Conservation (phyloP, 1,140 invertebrate genomes). For the Drosophila bocqueti region DNA sequence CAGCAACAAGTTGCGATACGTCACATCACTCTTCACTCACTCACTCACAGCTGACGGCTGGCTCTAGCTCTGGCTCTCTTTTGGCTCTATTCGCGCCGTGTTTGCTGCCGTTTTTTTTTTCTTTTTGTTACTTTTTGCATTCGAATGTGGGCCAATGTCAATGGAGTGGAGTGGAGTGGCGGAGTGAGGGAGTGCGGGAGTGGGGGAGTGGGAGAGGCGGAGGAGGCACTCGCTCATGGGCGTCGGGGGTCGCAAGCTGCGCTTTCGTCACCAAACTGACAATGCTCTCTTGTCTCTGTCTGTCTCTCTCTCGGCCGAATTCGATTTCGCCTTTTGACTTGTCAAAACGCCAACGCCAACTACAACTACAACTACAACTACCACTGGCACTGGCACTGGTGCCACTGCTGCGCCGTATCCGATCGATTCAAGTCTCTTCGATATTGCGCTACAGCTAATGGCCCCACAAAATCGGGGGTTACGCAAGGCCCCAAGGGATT, state of each 20-base stretch:
- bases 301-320: slow-evolving; percentile 23
- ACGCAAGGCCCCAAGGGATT: slow-evolving; percentile 43
- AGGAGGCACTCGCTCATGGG: slow-evolving; percentile 65
- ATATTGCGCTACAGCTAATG: slow-evolving; percentile 46
- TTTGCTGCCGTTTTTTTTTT: slow-evolving; percentile 28
- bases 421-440: slow-evolving; percentile 55
- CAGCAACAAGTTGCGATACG: slow-evolving; percentile 61
- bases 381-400: slow-evolving; percentile 1
- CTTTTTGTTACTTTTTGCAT: slow-evolving; percentile 65
- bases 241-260: slow-evolving; percentile 75
- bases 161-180: slow-evolving; percentile 66
- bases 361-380: slow-evolving; percentile 12
- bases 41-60: slow-evolving; percentile 35
- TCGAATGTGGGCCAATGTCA: slow-evolving; percentile 81
- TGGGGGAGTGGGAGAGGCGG: slow-evolving; percentile 50
- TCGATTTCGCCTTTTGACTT: slow-evolving; percentile 40
- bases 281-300: slow-evolving; percentile 1
- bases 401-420: slow-evolving; percentile 33
- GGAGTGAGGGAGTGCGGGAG: slow-evolving; percentile 65
- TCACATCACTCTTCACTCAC: slow-evolving; percentile 32
- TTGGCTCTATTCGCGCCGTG: slow-evolving; percentile 26
- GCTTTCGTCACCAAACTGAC: slow-evolving; percentile 53
- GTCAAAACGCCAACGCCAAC: slow-evolving; percentile 50
- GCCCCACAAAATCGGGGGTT: slow-evolving; percentile 50
- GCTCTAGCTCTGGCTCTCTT: slow-evolving; percentile 20